Evolutionary conservation across 2,113 vertebrate genomes (phyloP).

Genomic region (Chloroceryle aenea): DNA sequence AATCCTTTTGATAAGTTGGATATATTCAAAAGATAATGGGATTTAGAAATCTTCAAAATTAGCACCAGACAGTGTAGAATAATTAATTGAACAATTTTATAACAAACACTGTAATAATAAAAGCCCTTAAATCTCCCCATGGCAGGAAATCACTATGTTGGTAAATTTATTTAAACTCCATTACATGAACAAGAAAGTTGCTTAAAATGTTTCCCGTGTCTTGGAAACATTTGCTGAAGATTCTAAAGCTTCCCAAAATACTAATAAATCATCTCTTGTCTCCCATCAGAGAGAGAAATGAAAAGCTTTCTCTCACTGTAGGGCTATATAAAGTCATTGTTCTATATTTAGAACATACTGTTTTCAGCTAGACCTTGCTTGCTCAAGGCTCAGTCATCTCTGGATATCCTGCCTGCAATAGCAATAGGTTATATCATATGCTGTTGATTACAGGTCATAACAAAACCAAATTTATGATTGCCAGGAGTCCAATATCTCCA

Average conservation of each 20-base stretch:
- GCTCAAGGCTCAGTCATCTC: slow-evolving; percentile 10
- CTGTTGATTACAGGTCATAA: slow-evolving; percentile 44
- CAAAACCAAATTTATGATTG: neutral
- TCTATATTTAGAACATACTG: slow-evolving; percentile 30
- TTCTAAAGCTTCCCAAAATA: neutral
- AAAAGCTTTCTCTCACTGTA: slow-evolving; percentile 14
- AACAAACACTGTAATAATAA: neutral
- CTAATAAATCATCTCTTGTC: neutral
- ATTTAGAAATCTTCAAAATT: neutral
- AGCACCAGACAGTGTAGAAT: neutral
- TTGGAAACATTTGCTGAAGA: slow-evolving; percentile 24
- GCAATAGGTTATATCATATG: slow-evolving; percentile 1
- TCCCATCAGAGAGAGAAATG: neutral
- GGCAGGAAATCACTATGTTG: neutral
- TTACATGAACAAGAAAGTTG: neutral
- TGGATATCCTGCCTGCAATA: neutral
- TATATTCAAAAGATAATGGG: neutral
- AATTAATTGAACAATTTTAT: slow-evolving; percentile 12
- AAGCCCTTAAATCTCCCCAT: neutral
- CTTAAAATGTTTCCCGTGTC: neutral
- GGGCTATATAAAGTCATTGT: neutral
- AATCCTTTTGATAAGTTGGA: neutral
- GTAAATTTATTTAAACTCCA: neutral
- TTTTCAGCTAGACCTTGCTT: neutral
- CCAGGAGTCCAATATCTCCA: neutral